Percentiles rank a stretch among this genome's conserved stretches.
Evolutionary conservation across 1,140 invertebrate genomes (phyloP).

Genomic region (Danaus melanippus): DNA sequence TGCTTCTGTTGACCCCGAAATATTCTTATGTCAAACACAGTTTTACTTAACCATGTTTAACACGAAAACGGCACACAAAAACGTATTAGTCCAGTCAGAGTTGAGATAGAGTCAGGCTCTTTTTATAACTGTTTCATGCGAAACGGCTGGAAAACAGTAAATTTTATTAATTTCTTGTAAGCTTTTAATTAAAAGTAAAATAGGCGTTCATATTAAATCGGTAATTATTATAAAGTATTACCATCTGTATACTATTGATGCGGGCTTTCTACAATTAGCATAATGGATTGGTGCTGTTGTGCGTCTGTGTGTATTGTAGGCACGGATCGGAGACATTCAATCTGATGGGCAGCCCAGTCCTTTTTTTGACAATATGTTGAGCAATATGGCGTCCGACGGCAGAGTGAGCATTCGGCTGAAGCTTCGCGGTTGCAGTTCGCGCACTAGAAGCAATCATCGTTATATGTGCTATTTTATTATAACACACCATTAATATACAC

Average conservation of each 20-base stretch:
- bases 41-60: too few species aligned
- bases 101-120: conserved; percentile 1
- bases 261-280: conserved; percentile 78
- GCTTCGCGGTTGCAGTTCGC: conserved; percentile 90
- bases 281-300: conserved; percentile 75
- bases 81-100: background rate
- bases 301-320: conserved; percentile 67
- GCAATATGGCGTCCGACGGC: conserved; percentile 87
- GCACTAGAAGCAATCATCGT: conserved; percentile 72
- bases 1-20: too few species aligned
- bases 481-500: background rate
- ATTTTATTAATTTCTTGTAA: background rate
- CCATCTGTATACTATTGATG: conserved; percentile 43
- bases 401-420: conserved; percentile 87
- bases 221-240: conserved; percentile 1
- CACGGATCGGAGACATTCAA: conserved; percentile 83
- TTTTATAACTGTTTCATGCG: conserved; percentile 5
- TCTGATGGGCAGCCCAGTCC: conserved; percentile 88
- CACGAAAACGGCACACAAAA: too few species aligned
- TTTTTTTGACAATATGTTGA: conserved; percentile 90
- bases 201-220: too few species aligned
- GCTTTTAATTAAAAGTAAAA: too few species aligned
- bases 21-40: too few species aligned
- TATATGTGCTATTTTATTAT: background rate
- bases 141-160: background rate